Evolutionary conservation across 2,113 vertebrate genomes (phyloP).

Genomic region (Willisornis vidua): DNA sequence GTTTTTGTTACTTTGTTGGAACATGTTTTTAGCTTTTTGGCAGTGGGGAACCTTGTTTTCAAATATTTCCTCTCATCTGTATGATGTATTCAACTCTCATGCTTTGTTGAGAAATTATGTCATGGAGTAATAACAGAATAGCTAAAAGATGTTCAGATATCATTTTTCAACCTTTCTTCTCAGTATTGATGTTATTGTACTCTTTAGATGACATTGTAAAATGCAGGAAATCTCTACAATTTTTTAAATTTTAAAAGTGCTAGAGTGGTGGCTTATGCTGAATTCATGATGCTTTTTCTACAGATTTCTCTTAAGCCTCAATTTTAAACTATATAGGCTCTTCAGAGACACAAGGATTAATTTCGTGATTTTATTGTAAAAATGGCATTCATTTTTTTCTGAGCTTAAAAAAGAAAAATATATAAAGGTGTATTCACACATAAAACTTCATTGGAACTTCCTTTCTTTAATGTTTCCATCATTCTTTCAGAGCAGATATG

Average conservation of each 20-base stretch:
- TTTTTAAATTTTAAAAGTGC: background rate
- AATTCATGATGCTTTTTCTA: background rate
- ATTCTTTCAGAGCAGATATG: background rate
- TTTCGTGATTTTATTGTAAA: background rate
- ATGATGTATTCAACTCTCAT: background rate
- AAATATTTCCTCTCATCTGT: background rate
- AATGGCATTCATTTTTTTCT: background rate
- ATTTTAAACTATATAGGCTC: background rate
- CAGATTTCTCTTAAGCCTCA: background rate
- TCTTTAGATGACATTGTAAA: background rate
- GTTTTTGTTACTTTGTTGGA: background rate
- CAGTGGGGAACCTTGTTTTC: background rate
- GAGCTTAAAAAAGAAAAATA: background rate
- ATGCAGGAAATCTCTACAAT: background rate
- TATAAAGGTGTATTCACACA: background rate
- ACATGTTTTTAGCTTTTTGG: background rate
- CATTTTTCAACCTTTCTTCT: background rate
- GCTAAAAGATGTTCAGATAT: background rate
- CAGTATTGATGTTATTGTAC: background rate
- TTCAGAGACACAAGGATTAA: background rate
- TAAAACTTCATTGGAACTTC: background rate
- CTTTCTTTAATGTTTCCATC: background rate
- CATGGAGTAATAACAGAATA: background rate
- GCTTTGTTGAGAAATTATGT: background rate
- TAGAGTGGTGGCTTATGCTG: background rate